A percentile compares a stretch with the other conserved stretches of the same genome.
These are phyloP conservation scores for Macquaria ambigua DNA, from an alignment of 2,113 vertebrate species.

Conservation along the genomic window DNA sequence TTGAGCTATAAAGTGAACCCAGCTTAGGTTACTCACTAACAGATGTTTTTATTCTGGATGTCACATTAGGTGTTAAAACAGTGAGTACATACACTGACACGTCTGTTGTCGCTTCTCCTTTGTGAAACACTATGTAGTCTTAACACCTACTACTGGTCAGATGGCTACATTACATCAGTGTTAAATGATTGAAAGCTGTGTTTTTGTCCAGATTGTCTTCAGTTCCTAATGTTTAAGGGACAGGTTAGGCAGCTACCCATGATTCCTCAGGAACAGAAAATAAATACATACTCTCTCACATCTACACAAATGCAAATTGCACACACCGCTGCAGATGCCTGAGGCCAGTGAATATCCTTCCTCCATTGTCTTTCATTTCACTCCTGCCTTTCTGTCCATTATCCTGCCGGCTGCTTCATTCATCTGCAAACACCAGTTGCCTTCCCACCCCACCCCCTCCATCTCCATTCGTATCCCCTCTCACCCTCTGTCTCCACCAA, in stretches of 20 bases:
- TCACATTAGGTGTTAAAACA: too few species aligned
- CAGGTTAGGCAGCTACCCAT: background rate
- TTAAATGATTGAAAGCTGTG: background rate
- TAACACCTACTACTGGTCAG: background rate
- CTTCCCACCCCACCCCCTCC: background rate
- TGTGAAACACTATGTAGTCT: too few species aligned
- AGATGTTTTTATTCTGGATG: too few species aligned
- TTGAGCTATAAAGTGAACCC: too few species aligned
- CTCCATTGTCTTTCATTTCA: conserved; percentile 40
- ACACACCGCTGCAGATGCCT: conserved; percentile 25
- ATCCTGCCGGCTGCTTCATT: conserved; percentile 26
- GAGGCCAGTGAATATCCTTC: conserved; percentile 3
- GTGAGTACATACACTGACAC: too few species aligned
- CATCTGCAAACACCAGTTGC: conserved; percentile 54
- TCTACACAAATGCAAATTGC: conserved; percentile 25
- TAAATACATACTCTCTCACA: background rate
- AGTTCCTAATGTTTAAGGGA: background rate
- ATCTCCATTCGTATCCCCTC: background rate
- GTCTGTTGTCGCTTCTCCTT: background rate
- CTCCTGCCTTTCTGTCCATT: conserved; percentile 6
- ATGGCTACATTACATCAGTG: background rate
- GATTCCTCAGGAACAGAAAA: conserved; percentile 1
- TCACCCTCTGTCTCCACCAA: background rate
- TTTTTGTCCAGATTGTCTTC: background rate
- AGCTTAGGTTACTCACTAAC: too few species aligned